A percentile compares a stretch with the other conserved stretches of the same genome.
These are phyloP conservation scores for Panthera uncia DNA, from an alignment of 2,113 vertebrate species.

Conservation along the genomic window DNA sequence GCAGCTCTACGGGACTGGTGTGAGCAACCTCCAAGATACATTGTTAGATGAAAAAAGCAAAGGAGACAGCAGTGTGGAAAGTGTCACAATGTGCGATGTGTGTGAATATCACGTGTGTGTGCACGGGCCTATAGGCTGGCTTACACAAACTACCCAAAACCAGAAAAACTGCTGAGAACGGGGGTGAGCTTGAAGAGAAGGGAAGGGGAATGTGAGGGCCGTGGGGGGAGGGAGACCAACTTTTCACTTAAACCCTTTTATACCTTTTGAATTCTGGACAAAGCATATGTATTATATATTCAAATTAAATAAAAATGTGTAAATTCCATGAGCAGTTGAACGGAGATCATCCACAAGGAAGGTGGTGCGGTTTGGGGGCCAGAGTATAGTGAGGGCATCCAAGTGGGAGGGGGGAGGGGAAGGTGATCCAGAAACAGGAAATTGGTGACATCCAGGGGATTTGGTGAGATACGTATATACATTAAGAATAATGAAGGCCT, in stretches of 20 bases:
- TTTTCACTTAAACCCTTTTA: background rate
- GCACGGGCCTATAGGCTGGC: background rate
- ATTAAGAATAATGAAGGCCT: background rate
- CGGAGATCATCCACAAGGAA: background rate
- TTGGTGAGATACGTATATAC: background rate
- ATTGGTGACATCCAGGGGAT: background rate
- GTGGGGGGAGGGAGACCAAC: background rate
- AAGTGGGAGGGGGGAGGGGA: background rate
- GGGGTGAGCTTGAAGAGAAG: background rate
- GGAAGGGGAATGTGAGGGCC: background rate
- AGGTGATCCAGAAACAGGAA: background rate
- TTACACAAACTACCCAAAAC: background rate
- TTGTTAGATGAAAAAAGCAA: background rate
- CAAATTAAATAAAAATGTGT: background rate
- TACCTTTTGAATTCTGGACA: background rate
- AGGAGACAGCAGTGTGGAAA: background rate
- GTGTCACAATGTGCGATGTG: too few species aligned
- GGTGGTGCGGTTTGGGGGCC: background rate
- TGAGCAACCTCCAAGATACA: background rate
- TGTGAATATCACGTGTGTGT: rapidly evolving
- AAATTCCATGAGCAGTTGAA: background rate
- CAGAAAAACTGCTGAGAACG: background rate
- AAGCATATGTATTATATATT: background rate
- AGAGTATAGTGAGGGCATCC: background rate
- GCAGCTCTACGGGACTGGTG: background rate